phyloP scores from a whole-genome alignment of 2,888 invertebrate genomes.

The Lathronympha strigana region DNA sequence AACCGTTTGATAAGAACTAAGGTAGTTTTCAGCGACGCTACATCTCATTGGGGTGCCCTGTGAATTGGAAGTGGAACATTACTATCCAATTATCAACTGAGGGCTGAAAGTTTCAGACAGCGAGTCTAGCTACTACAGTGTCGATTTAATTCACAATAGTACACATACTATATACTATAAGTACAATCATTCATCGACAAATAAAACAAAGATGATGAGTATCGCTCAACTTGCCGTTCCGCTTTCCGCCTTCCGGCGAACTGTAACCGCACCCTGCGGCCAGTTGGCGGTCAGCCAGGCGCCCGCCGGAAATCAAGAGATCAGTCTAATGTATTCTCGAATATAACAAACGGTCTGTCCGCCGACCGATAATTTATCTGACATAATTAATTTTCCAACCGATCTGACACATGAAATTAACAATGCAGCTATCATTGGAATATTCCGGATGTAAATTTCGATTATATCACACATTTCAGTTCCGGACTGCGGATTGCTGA shows the following conservation, averaged over 20 bases:
- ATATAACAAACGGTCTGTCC: slow-evolving; percentile 28
- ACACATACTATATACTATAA: too few species aligned
- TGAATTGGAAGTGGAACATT: not conserved
- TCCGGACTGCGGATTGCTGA: too few species aligned
- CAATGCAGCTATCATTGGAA: not conserved
- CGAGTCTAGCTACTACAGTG: too few species aligned
- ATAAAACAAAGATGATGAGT: too few species aligned
- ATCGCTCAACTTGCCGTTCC: slow-evolving; percentile 12
- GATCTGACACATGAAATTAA: slow-evolving; percentile 7
- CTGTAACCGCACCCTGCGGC: not conserved
- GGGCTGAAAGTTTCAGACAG: too few species aligned
- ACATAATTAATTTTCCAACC: slow-evolving; percentile 15
- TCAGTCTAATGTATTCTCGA: slow-evolving; percentile 36
- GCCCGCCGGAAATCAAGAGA: slow-evolving; percentile 38
- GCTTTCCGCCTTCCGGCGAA: too few species aligned
- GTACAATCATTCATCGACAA: not conserved
- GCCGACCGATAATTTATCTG: slow-evolving; percentile 14
- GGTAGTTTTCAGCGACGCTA: not conserved
- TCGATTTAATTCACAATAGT: too few species aligned
- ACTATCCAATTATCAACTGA: too few species aligned
- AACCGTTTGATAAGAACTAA: too few species aligned
- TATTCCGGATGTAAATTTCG: not conserved
- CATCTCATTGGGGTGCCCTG: not conserved
- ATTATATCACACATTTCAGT: too few species aligned
- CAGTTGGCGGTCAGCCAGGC: slow-evolving; percentile 35